Base-by-base conservation (phyloP, 1,140 invertebrate genomes). In the Phymastichus coffea region DNA sequence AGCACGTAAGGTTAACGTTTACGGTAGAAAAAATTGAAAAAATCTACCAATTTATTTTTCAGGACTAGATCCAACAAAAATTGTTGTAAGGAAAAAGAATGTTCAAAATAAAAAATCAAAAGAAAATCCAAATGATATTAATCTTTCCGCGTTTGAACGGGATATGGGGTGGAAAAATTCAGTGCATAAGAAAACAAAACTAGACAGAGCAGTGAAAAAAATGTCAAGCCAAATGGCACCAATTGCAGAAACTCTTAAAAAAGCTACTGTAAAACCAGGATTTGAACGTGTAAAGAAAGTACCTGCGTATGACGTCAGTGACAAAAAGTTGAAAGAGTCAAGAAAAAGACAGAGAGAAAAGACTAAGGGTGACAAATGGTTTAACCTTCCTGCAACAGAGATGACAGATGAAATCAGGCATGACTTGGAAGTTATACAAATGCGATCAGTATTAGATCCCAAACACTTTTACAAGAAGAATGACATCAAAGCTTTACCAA, bases 381-480 rank as follows among this genome's bases (percentile, higher is more conserved):
- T 87, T 74, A 84, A 93, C 70, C 81, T 98, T 77, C 85, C 87
- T 37, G 90, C 91, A 1, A 87, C 93, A 44, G 93, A 97, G 74
- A 72, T 97, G 62, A 96, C 92, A 0, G 88, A 94, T 20, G 93
- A 97, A 75, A 73, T 89, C 4, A 89, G 89, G 72, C 88, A 89
- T 70, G 94, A 98, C 75, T 80, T 98, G 6, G 85, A 92, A 79
- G 76, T 97, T 4, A 74, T 99, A 1, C 88, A 92, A 78, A 96
- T 98, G 94, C 86, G 96, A 71, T 89, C 90, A n/a, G 90, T 86
- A 4, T 79, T 98, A 3, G 90, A 98, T 82, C 89, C 93, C 0
- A 97, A 96, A 76, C 87, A 87, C 52, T 97, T 97, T 71, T 98
- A 97, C 77, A 97, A 97, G 75, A 91, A 92, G 64, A 95, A 93